Evolutionary conservation across 2,113 vertebrate genomes (phyloP).

Genomic region (Tapirus terrestris): DNA sequence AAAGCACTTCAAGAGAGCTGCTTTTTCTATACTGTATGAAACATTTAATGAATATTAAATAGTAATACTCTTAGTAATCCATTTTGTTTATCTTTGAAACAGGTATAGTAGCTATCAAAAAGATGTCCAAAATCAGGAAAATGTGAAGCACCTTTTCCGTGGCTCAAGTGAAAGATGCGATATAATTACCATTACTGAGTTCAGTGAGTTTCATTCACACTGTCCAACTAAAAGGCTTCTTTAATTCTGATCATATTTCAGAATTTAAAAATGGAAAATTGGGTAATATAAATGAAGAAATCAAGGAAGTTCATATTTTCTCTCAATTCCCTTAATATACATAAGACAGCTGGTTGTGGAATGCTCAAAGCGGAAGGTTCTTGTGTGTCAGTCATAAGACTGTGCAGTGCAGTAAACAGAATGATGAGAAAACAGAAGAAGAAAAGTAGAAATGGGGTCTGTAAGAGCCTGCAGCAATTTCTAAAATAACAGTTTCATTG

Average conservation of each 20-base stretch:
- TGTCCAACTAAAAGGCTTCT: neutral
- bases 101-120: neutral
- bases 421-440: neutral
- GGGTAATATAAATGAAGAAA: neutral
- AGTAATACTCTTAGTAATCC: neutral
- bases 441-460: neutral
- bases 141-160: neutral
- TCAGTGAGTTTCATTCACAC: neutral
- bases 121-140: neutral
- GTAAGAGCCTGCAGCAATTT: neutral
- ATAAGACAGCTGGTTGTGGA: neutral
- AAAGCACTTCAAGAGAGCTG: neutral
- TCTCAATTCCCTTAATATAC: neutral
- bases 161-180: neutral
- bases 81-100: neutral
- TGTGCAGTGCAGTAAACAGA: neutral
- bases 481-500: neutral
- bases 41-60: neutral
- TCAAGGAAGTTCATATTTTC: neutral
- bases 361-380: neutral
- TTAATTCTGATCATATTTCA: neutral
- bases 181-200: neutral
- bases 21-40: neutral
- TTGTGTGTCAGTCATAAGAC: neutral
- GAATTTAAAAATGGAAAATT: conserved; percentile 29